These are phyloP conservation scores for Xyrauchen texanus DNA, from an alignment of 2,113 vertebrate genomes.

Conservation along the genomic window DNA sequence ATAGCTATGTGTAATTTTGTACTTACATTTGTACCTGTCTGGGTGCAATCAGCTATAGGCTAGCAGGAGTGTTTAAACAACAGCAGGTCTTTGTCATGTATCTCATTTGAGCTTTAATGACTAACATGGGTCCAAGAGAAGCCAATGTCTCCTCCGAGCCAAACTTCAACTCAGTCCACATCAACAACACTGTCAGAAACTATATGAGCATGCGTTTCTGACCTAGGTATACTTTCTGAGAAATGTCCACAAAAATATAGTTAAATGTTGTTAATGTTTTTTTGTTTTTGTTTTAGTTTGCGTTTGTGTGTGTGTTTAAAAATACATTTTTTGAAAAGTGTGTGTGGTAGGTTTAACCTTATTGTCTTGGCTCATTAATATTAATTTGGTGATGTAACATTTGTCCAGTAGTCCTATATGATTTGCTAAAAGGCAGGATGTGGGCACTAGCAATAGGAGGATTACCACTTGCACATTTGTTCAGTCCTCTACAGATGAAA, in stretches of 20 bases:
- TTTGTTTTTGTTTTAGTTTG: no score
- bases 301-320: no score
- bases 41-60: constrained; percentile 21
- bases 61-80: constrained; percentile 13
- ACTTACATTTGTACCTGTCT: not conserved
- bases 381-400: no score
- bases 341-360: no score
- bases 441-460: no score
- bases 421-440: no score
- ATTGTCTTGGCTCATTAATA: no score
- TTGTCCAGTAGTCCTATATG: no score
- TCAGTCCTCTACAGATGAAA: no score
- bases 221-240: not conserved
- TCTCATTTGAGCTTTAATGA: constrained; percentile 46
- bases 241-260: not conserved
- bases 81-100: constrained; percentile 34
- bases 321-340: no score
- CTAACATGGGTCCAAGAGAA: constrained; percentile 36
- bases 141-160: constrained; percentile 36
- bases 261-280: not conserved
- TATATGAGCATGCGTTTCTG: not conserved
- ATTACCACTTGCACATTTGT: no score
- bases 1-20: not conserved
- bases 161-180: constrained; percentile 25
- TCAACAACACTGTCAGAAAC: not conserved